These are phyloP conservation scores for Cephalophus harveyi DNA, from an alignment of 2,113 vertebrate species.

Conservation along the genomic window DNA sequence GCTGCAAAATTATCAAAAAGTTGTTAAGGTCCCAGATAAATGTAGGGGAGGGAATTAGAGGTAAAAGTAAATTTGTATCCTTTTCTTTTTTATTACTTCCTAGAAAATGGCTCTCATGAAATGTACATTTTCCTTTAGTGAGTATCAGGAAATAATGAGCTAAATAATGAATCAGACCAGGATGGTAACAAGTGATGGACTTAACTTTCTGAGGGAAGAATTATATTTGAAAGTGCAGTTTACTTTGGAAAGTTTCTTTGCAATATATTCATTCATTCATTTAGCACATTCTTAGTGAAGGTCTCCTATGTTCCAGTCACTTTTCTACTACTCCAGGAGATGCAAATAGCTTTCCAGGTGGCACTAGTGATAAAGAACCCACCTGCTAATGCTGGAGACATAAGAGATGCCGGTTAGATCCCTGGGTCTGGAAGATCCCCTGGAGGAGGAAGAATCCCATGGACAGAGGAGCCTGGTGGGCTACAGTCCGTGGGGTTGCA, in stretches of 20 bases:
- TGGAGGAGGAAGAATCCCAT: not conserved
- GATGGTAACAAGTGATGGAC: not conserved
- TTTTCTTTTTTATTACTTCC: not conserved
- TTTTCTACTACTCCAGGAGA: not conserved
- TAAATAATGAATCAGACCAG: slow-evolving; percentile 32
- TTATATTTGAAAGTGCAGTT: slow-evolving; percentile 24
- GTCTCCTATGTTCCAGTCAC: not conserved
- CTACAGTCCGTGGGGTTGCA: not conserved
- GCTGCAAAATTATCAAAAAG: slow-evolving; percentile 9
- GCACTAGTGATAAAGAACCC: not conserved
- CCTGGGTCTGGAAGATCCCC: not conserved
- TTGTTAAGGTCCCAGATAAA: not conserved
- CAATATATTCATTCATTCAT: not conserved
- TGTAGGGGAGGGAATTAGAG: not conserved
- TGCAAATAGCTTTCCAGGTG: not conserved
- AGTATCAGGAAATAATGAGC: not conserved
- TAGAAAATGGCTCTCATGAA: not conserved
- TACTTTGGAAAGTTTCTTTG: slow-evolving; percentile 30
- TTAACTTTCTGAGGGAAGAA: slow-evolving; percentile 17
- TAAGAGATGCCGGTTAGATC: not conserved
- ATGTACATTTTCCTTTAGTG: not conserved
- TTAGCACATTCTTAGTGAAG: not conserved
- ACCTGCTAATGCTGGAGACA: not conserved
- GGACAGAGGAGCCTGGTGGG: not conserved
- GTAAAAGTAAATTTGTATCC: not conserved